Evolutionary conservation across 1,140 invertebrate species (phyloP).

Genomic region (Laupala kohalensis): DNA sequence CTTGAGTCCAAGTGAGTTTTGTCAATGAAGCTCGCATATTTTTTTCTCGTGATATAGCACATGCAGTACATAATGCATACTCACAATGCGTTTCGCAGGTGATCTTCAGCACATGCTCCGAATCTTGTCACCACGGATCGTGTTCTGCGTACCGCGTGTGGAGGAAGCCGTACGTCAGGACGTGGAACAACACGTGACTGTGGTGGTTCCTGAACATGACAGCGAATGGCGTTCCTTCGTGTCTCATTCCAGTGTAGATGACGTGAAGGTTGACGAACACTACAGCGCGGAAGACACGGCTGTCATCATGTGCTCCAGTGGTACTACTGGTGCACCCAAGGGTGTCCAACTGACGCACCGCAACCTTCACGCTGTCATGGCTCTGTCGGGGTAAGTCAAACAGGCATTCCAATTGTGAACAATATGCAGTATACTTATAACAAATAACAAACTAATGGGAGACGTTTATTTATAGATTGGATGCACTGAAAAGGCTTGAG

Average conservation of each 20-base stretch:
- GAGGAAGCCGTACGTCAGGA: background rate
- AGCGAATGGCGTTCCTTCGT: background rate
- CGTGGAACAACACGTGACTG: background rate
- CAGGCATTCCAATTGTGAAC: too few relatives aligned
- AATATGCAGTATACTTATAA: too few relatives aligned
- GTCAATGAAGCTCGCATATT: too few relatives aligned
- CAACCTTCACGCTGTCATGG: conserved; percentile 56
- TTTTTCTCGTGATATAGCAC: too few relatives aligned
- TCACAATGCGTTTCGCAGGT: too few relatives aligned
- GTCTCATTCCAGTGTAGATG: background rate
- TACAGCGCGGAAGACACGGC: background rate
- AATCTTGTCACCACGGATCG: background rate
- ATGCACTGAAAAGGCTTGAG: too few relatives aligned
- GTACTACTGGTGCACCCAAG: conserved; percentile 82
- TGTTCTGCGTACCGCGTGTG: background rate
- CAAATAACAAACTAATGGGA: too few relatives aligned
- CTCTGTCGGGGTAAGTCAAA: conserved; percentile 34
- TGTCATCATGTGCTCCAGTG: conserved; percentile 61
- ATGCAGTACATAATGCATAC: too few relatives aligned
- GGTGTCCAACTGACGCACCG: conserved; percentile 74
- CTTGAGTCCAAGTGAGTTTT: too few relatives aligned
- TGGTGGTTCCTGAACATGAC: background rate
- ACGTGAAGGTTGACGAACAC: background rate
- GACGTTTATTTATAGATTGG: too few relatives aligned
- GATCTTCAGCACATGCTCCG: background rate